These are phyloP conservation scores for Phortica magna DNA, from an alignment of 2,888 invertebrate genomes.

Conservation along the genomic window DNA sequence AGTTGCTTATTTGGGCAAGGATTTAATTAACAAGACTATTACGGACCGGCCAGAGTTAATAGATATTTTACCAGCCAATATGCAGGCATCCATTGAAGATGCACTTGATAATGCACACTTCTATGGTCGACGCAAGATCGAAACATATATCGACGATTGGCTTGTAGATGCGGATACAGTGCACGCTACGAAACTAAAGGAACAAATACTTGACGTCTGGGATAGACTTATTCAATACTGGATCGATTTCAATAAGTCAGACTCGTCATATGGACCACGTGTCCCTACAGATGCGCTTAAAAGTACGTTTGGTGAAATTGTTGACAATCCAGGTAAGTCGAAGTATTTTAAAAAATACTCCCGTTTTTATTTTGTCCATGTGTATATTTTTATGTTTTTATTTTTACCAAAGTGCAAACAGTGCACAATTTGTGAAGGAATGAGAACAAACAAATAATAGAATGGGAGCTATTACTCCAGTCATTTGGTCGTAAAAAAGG, in stretches of 20 bases:
- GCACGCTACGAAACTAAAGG: constrained; percentile 90
- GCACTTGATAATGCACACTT: constrained; percentile 95
- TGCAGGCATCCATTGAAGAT: constrained; percentile 86
- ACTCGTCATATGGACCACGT: constrained; percentile 82
- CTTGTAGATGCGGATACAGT: constrained; percentile 88
- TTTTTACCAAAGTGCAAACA: constrained; percentile 36
- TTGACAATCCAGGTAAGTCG: constrained; percentile 85
- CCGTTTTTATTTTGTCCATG: constrained; percentile 16
- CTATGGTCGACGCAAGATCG: constrained; percentile 94
- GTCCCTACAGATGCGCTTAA: constrained; percentile 86
- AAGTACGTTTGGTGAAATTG: constrained; percentile 84
- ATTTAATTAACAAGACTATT: constrained; percentile 91
- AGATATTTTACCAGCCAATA: constrained; percentile 85
- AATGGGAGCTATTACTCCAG: too few species aligned
- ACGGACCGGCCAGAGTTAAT: constrained; percentile 92
- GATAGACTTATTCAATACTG: constrained; percentile 95
- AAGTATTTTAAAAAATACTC: neutral
- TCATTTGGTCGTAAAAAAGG: too few species aligned
- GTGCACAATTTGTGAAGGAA: neutral
- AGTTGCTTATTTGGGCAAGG: constrained; percentile 91
- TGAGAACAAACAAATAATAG: too few species aligned
- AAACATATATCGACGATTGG: constrained; percentile 89
- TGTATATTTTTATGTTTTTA: neutral
- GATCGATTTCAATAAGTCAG: constrained; percentile 85
- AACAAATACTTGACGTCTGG: constrained; percentile 94